A percentile compares a stretch with the other conserved stretches of the same genome.
phyloP scores from a whole-genome alignment of 2,888 invertebrate species.

The Rhopalosiphum nymphaeae region DNA sequence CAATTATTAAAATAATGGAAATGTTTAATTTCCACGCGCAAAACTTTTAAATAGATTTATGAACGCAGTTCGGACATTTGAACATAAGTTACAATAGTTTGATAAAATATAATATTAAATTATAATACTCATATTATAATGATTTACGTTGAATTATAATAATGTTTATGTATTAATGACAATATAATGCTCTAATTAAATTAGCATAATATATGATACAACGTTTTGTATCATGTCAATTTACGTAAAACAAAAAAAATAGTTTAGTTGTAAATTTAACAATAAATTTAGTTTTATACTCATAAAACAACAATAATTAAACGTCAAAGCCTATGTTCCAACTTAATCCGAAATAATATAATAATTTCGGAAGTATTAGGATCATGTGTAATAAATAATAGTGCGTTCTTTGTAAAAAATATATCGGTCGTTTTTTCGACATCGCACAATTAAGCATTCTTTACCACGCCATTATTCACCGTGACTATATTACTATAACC shows the following conservation, averaged over 20 bases:
- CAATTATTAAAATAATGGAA: neutral
- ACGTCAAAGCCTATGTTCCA: neutral
- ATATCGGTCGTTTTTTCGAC: slow-evolving; percentile 17
- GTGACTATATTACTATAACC: slow-evolving; percentile 1
- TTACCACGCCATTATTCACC: slow-evolving; percentile 11
- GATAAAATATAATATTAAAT: neutral
- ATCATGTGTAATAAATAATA: neutral
- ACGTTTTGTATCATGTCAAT: neutral
- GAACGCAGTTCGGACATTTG: neutral
- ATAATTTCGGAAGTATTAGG: neutral
- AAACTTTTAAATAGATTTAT: neutral
- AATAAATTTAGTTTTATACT: neutral
- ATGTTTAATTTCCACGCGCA: neutral
- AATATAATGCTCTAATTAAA: neutral
- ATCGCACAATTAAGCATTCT: slow-evolving; percentile 2
- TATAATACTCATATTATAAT: neutral
- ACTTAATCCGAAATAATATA: neutral
- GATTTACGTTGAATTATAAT: neutral
- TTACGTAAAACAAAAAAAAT: neutral
- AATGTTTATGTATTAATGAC: neutral
- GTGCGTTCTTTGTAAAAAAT: slow-evolving; percentile 16
- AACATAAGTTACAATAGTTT: neutral
- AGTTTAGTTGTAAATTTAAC: neutral
- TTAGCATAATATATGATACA: neutral
- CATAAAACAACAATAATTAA: neutral